Conservation (phyloP, 1,140 invertebrate species). For the Ephestia elutella region DNA sequence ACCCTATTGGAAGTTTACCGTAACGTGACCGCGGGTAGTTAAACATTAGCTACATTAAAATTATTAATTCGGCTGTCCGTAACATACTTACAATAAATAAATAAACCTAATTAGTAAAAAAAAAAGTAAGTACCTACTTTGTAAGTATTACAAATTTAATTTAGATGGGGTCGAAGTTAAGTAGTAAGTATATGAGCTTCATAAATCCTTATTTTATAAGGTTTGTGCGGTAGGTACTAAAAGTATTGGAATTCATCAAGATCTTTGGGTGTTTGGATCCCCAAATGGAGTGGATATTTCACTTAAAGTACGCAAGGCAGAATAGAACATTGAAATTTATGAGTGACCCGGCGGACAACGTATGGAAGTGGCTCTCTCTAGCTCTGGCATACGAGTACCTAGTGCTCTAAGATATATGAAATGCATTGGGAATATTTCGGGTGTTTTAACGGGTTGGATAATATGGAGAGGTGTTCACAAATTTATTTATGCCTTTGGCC, state of each 20-base stretch:
- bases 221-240: slow-evolving; percentile 23
- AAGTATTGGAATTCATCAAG: slow-evolving; percentile 45
- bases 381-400: slow-evolving; percentile 29
- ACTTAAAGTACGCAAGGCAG: slow-evolving; percentile 46
- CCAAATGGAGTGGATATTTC: slow-evolving; percentile 51
- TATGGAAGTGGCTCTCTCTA: slow-evolving; percentile 30
- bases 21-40: too few species aligned
- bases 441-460: slow-evolving; percentile 2
- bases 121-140: too few species aligned
- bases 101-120: too few species aligned
- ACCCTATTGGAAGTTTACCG: too few species aligned
- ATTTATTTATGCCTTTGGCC: too few species aligned
- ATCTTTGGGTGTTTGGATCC: slow-evolving; percentile 43
- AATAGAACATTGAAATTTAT: slow-evolving; percentile 55
- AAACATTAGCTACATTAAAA: too few species aligned
- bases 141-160: too few species aligned
- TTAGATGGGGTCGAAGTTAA: too few species aligned
- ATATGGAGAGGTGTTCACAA: too few species aligned
- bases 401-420: slow-evolving; percentile 35
- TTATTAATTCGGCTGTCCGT: too few species aligned
- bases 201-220: slow-evolving; percentile 11
- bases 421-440: slow-evolving; percentile 29
- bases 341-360: slow-evolving; percentile 42
- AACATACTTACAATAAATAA: too few species aligned
- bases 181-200: background rate